These are phyloP conservation scores for Gasteruption jaculator DNA, from an alignment of 2,888 invertebrate genomes.

Conservation along the genomic window DNA sequence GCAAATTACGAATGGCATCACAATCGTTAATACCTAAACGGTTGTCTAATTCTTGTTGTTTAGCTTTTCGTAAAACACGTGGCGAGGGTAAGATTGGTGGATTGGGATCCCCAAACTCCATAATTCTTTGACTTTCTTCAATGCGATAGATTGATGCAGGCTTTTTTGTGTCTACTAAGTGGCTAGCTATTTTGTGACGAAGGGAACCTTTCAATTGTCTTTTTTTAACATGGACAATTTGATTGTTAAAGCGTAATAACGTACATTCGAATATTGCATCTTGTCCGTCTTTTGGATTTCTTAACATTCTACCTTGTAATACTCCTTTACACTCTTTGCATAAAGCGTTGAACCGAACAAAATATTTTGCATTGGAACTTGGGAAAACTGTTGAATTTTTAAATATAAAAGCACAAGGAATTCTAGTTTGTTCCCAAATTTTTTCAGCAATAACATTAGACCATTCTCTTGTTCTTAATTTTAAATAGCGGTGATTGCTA, in stretches of 20 bases:
- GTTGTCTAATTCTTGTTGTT: constrained; percentile 14
- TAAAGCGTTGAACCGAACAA: constrained; percentile 1
- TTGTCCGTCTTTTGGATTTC: constrained; percentile 13
- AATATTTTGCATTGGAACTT: not conserved
- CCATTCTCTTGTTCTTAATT: constrained; percentile 5
- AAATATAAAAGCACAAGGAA: constrained; percentile 13
- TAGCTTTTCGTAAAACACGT: constrained; percentile 16
- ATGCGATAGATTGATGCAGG: constrained; percentile 13
- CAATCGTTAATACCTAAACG: constrained; percentile 8
- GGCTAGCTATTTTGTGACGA: constrained; percentile 10
- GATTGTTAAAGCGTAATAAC: not conserved
- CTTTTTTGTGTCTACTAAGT: constrained; percentile 11
- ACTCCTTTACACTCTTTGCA: constrained; percentile 10
- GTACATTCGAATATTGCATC: constrained; percentile 14
- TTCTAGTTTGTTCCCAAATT: constrained; percentile 13
- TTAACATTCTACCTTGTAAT: constrained; percentile 2
- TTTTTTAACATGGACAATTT: constrained; percentile 6
- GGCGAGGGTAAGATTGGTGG: constrained; percentile 13
- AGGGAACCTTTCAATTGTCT: too few relatives aligned
- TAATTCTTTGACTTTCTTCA: constrained; percentile 12
- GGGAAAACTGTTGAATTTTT: constrained; percentile 7
- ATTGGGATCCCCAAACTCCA: constrained; percentile 11
- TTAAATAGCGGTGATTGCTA: too few relatives aligned
- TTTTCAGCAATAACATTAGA: constrained; percentile 9
- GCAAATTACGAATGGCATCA: constrained; percentile 15